Evolutionary conservation across 2,888 invertebrate species (phyloP).

Genomic region (Imbricaverruca yamaguchii): DNA sequence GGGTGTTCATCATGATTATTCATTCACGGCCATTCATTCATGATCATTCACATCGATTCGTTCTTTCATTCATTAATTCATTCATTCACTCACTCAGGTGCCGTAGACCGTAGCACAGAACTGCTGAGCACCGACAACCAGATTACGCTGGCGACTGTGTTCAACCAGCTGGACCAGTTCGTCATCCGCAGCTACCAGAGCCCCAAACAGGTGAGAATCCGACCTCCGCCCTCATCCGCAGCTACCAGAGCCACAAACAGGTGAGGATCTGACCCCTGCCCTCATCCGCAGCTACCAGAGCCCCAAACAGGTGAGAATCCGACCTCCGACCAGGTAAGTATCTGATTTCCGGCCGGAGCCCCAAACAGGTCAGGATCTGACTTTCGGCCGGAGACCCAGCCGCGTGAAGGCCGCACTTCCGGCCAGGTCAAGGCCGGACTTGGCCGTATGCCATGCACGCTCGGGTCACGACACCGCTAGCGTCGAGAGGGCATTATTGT

Average conservation of each 20-base stretch:
- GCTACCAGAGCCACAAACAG: not conserved
- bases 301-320: not conserved
- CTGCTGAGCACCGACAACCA: not conserved
- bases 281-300: not conserved
- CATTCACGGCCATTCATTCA: no score
- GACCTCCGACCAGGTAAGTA: not conserved
- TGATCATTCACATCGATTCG: no score
- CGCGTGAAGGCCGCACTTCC: no score
- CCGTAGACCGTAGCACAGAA: conserved; percentile 21
- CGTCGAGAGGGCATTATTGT: no score
- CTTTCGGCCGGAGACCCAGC: not conserved
- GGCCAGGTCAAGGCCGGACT: no score
- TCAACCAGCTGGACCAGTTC: not conserved
- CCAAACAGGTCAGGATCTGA: not conserved
- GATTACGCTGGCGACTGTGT: not conserved
- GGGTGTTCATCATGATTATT: no score
- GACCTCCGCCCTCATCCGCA: not conserved
- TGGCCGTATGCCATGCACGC: no score
- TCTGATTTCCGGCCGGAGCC: not conserved
- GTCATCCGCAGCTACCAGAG: not conserved
- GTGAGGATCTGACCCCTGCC: not conserved
- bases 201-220: not conserved
- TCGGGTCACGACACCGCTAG: no score
- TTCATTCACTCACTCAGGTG: conserved; percentile 17
- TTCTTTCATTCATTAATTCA: no score